phyloP scores from a whole-genome alignment of 1,140 invertebrate genomes.

The Monomorium pharaonis region DNA sequence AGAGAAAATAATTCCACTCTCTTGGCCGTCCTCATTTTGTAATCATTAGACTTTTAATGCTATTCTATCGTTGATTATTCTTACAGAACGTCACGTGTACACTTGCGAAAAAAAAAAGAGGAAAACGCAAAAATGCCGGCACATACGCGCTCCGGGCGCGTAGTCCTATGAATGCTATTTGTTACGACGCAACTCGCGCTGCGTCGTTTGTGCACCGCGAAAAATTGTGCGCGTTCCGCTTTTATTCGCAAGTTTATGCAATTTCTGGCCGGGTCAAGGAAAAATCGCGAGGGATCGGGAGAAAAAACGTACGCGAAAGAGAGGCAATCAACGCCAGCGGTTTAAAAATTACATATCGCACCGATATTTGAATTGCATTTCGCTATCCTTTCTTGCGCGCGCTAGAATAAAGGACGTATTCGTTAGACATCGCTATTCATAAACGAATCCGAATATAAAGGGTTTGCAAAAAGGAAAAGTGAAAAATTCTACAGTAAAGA shows the following conservation, averaged over 20 bases:
- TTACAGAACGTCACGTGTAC: conserved; percentile 31
- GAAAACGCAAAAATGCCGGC: neutral
- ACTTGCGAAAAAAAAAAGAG: neutral
- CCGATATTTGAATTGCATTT: conserved; percentile 9
- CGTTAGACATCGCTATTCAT: conserved; percentile 45
- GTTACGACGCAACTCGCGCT: neutral
- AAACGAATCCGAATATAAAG: conserved; percentile 46
- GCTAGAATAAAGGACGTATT: conserved; percentile 12
- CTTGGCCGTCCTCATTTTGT: conserved; percentile 1
- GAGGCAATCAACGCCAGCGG: neutral
- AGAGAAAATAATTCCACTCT: conserved; percentile 23
- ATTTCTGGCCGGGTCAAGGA: neutral
- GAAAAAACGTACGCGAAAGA: neutral
- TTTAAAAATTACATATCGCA: conserved; percentile 13
- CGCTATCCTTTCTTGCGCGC: neutral
- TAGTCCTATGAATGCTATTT: conserved; percentile 10
- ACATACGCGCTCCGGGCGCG: no score
- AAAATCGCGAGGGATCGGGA: neutral
- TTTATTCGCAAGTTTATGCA: conserved; percentile 24
- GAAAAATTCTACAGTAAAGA: conserved; percentile 37
- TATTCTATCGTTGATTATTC: neutral
- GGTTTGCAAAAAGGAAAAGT: neutral
- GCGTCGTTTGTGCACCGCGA: neutral
- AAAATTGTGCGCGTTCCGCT: neutral
- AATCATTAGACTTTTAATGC: conserved; percentile 40